Conservation (phyloP, 2,113 vertebrate genomes). For the Myrmecobius fasciatus region DNA sequence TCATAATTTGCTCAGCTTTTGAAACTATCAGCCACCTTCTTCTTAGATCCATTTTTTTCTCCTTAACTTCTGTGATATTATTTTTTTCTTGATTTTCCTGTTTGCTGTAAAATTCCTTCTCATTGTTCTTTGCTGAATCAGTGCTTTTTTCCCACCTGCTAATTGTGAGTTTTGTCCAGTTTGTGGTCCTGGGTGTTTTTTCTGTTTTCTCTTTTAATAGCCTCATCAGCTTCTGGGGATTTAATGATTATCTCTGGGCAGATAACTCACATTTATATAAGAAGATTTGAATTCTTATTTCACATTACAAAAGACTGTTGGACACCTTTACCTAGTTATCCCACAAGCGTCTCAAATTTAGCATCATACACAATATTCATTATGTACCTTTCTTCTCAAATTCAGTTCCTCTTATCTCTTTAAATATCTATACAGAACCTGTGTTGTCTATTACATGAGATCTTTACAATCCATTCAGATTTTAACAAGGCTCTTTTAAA, state of each 20-base stretch:
- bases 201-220: background rate
- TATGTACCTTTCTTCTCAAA: background rate
- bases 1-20: background rate
- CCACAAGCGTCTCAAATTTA: background rate
- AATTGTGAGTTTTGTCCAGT: background rate
- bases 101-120: background rate
- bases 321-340: background rate
- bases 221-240: background rate
- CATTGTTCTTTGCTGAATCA: background rate
- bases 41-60: background rate
- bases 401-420: background rate
- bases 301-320: background rate
- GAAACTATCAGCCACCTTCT: background rate
- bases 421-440: background rate
- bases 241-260: background rate
- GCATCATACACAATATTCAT: background rate
- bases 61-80: background rate
- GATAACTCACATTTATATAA: background rate
- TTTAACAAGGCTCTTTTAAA: background rate
- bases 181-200: background rate
- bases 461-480: background rate
- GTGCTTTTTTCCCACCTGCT: background rate
- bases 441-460: background rate
- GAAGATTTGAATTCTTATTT: background rate
- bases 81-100: background rate